Evolutionary conservation across 2,113 vertebrate genomes (phyloP).

Genomic region (Sakesphorus luctuosus): DNA sequence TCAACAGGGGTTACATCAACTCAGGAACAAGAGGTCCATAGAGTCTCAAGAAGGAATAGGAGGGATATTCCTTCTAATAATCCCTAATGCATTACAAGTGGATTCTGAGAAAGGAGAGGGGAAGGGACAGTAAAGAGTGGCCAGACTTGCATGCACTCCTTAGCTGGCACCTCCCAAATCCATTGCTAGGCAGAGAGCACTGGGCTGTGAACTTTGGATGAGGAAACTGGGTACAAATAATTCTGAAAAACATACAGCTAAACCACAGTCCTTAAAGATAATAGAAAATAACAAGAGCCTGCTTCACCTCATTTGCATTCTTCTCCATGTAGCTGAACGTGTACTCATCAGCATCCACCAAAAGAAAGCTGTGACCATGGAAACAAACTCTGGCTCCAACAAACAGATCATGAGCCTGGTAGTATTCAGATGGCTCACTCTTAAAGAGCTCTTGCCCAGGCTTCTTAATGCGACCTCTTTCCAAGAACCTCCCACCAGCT

Average conservation of each 20-base stretch:
- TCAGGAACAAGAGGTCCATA: neutral
- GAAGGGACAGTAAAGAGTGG: neutral
- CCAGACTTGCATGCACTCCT: neutral
- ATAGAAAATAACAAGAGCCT: neutral
- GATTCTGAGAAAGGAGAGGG: neutral
- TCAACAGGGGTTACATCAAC: neutral
- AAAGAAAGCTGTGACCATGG: constrained; percentile 80
- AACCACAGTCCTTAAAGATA: neutral
- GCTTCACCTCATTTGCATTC: constrained; percentile 83
- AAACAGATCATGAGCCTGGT: constrained; percentile 84
- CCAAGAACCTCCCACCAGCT: constrained; percentile 85
- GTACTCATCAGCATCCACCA: constrained; percentile 89
- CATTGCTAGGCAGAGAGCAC: neutral
- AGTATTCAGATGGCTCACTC: constrained; percentile 83
- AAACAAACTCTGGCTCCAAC: constrained; percentile 84
- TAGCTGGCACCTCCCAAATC: neutral
- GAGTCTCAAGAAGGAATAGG: neutral
- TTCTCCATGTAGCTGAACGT: constrained; percentile 89
- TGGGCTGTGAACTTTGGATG: neutral
- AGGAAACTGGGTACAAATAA: constrained; percentile 40
- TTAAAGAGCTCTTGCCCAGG: constrained; percentile 88
- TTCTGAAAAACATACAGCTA: constrained; percentile 23
- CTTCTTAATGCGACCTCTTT: constrained; percentile 84
- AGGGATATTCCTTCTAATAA: neutral
- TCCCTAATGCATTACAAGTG: neutral